phyloP scores from a whole-genome alignment of 2,797 vertebrate species.

The Cuniculus paca region DNA sequence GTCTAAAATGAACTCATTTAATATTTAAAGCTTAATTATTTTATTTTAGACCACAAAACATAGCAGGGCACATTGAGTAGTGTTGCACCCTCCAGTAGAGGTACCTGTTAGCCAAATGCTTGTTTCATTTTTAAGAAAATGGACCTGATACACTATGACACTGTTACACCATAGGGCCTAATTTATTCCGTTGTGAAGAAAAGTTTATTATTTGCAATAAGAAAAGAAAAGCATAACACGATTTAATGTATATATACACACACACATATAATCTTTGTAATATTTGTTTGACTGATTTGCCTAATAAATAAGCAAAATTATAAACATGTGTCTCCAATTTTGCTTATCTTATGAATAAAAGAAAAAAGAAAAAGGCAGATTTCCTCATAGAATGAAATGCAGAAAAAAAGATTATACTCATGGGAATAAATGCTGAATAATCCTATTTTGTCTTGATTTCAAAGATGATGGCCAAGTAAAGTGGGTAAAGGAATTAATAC shows the following conservation, averaged over 20 bases:
- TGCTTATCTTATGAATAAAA: neutral
- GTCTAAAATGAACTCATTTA: conserved; percentile 27
- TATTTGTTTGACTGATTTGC: neutral
- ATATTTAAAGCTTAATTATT: conserved; percentile 34
- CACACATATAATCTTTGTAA: no score
- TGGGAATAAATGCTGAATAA: neutral
- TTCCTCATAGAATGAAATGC: neutral
- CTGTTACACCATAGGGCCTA: neutral
- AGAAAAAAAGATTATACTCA: neutral
- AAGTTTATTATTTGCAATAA: neutral
- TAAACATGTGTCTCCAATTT: neutral
- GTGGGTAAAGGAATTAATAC: neutral
- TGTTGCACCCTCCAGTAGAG: neutral
- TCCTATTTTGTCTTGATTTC: neutral
- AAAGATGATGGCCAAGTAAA: neutral
- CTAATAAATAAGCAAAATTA: neutral
- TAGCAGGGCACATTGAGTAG: neutral
- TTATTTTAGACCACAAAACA: conserved; percentile 11
- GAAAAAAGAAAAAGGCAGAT: neutral
- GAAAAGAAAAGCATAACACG: neutral
- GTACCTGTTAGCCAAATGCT: neutral
- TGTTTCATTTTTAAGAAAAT: conserved; percentile 46
- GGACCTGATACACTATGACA: neutral
- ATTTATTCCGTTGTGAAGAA: neutral
- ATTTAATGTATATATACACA: neutral